Conservation (phyloP, 2,797 vertebrate genomes). For the Labeo calbasu region DNA sequence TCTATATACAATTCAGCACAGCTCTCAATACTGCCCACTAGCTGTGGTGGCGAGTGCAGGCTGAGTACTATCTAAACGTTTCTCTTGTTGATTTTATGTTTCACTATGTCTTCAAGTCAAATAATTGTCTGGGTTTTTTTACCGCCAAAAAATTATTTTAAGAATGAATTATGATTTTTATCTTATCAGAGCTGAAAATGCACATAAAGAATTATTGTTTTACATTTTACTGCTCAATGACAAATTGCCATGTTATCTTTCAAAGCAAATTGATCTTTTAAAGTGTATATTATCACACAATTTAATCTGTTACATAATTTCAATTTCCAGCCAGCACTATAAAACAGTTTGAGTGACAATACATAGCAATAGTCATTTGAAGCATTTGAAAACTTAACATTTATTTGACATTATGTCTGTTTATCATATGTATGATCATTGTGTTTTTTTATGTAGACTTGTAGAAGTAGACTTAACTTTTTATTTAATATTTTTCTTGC, state of each 20-base stretch:
- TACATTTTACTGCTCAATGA: not conserved
- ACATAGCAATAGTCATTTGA: not conserved
- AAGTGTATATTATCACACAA: not conserved
- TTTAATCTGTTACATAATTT: not conserved
- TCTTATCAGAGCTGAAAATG: not conserved
- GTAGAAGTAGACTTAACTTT: too few relatives aligned
- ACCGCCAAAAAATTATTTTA: not conserved
- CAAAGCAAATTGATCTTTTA: not conserved
- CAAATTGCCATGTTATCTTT: not conserved
- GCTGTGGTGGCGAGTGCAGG: slow-evolving; percentile 63
- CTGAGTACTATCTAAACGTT: slow-evolving; percentile 9
- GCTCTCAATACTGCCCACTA: slow-evolving; percentile 73
- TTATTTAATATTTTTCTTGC: not conserved
- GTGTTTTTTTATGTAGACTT: not conserved
- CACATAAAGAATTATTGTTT: not conserved
- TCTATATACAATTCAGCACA: not conserved
- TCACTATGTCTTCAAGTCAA: slow-evolving; percentile 55
- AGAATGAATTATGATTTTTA: not conserved
- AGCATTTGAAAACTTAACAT: not conserved
- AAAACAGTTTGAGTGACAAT: not conserved
- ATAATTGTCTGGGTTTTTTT: not conserved
- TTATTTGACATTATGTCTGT: not conserved
- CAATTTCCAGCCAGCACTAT: not conserved
- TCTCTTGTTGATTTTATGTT: slow-evolving; percentile 51
- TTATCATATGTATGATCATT: not conserved